Evolutionary conservation across 2,888 invertebrate species (phyloP), one percentile per base, ranked within the genome.

Genomic region (Hydroisotoma schaefferi): DNA sequence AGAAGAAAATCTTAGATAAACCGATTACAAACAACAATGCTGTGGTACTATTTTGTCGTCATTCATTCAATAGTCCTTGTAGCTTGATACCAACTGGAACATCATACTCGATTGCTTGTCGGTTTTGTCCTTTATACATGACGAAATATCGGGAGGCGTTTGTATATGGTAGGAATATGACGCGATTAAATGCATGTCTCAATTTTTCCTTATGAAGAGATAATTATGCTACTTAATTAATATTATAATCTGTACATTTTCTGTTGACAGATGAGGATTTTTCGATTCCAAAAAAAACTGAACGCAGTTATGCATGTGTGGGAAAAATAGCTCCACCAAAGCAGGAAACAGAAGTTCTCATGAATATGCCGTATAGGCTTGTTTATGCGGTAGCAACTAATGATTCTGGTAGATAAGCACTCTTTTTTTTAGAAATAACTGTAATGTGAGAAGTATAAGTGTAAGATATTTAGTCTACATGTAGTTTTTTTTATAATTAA

Each of bases 361-460:
- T 73, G 63, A 75, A 83, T 12, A 76, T 88, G 43, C 86, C 87
- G 0, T 89, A 88, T 75, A 83, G 97, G 61, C 83, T 91, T 80
- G 80, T 99, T 58, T 90, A 94, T 76, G 97, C 97, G 0, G 87
- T 97, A 15, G 94, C 90, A 22, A 93, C 95, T 1, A 86, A 88
- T 71, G 87, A 88, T 73, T 86, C 67, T 5, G 43, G 68, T 68
- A 49, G 57, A 43, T 47, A 15, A 15, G 15, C 15, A 15, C 8
- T 10, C 15, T 8, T 33, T 8, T 33, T 33, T 33, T n/a, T n/a
- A n/a, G n/a, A n/a, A n/a, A n/a, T n/a, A n/a, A n/a, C n/a, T n/a
- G n/a, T n/a, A n/a, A n/a, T n/a, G n/a, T n/a, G n/a, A n/a, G n/a
- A n/a, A n/a, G n/a, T n/a, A n/a, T n/a, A n/a, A n/a, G n/a, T n/a